Evolutionary conservation across 2,797 vertebrate species (phyloP), one percentile per base, ranked within the genome.

Genomic region (Chaetophractus vellerosus): DNA sequence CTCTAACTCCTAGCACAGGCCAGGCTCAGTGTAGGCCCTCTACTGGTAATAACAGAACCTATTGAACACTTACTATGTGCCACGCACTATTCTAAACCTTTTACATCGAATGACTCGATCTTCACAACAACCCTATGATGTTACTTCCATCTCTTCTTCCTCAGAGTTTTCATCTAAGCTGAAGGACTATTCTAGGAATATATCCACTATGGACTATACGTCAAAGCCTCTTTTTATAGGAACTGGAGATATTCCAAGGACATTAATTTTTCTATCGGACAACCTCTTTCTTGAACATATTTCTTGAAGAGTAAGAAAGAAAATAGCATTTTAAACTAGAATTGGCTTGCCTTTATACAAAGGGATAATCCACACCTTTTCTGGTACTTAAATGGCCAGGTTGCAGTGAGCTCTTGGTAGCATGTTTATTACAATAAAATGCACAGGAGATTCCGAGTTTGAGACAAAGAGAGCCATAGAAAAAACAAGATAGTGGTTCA

Each of bases 401-500:
- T 10, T 68, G 21, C 57, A 33, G 3, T 64, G 55, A 90, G n/a
- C 18, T 52, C n/a, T 80, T 88, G 9, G 52, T 79, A 82, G n/a
- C 75, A 92, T 9, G 50, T 50, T n/a, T 9, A 75, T 68, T 79
- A 76, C 21, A 92, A 16, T 41, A 83, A 90, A 89, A 61, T 9
- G 36, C 94, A n/a, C 41, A 57, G 84, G 15, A 63, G 31, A 41
- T 75, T 80, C 66, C 57, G 66, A 90, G 5, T 88, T 84, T 6
- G 19, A 74, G n/a, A 76, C 31, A 76, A 52, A 92, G 33, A 88
- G n/a, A 23, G 9, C 50, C 61, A 69, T 3, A 88, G 66, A 61
- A 69, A 96, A 87, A 96, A 87, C 61, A 89, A 95, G 18, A 75
- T 9, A 55, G 33, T 91, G 28, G 33, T 93, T 95, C 74, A 91